Evolutionary conservation across 1,140 invertebrate genomes (phyloP).

Genomic region (Phymastichus coffea): DNA sequence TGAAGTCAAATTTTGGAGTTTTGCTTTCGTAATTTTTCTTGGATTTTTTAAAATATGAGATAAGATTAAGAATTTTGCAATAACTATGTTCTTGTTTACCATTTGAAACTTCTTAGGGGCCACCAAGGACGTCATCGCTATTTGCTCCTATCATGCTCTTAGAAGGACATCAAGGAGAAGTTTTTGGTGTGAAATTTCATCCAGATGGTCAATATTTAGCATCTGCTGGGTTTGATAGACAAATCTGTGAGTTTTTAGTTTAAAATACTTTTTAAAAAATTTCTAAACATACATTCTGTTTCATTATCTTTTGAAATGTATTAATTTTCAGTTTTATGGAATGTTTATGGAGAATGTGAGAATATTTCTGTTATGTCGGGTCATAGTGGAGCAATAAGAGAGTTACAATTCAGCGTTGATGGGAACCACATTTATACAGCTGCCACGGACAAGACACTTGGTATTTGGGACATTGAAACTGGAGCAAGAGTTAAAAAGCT

Average conservation of each 20-base stretch:
- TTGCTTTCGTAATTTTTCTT: slow-evolving; percentile 28
- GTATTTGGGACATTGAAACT: slow-evolving; percentile 91
- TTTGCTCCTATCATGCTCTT: slow-evolving; percentile 94
- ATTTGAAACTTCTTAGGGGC: too few relatives aligned
- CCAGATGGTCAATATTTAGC: slow-evolving; percentile 93
- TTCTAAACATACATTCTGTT: not conserved
- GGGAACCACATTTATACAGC: slow-evolving; percentile 87
- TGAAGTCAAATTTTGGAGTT: too few relatives aligned
- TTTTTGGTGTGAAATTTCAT: slow-evolving; percentile 92
- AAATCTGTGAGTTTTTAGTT: slow-evolving; percentile 80
- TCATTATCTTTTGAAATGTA: not conserved
- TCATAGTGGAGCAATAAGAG: slow-evolving; percentile 95
- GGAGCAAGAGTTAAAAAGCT: slow-evolving; percentile 88
- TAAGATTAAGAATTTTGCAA: too few relatives aligned
- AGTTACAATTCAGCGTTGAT: slow-evolving; percentile 94
- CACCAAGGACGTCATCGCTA: slow-evolving; percentile 84
- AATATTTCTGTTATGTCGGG: slow-evolving; percentile 91
- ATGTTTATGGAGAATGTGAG: slow-evolving; percentile 96
- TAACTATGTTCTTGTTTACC: too few relatives aligned
- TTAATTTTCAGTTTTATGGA: slow-evolving; percentile 85
- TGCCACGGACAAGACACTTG: slow-evolving; percentile 92
- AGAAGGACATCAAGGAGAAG: slow-evolving; percentile 95
- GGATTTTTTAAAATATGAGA: too few relatives aligned
- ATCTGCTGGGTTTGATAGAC: slow-evolving; percentile 93
- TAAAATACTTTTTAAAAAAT: not conserved